Conservation (phyloP, 2,888 invertebrate genomes). For the Cotesia congregata region DNA sequence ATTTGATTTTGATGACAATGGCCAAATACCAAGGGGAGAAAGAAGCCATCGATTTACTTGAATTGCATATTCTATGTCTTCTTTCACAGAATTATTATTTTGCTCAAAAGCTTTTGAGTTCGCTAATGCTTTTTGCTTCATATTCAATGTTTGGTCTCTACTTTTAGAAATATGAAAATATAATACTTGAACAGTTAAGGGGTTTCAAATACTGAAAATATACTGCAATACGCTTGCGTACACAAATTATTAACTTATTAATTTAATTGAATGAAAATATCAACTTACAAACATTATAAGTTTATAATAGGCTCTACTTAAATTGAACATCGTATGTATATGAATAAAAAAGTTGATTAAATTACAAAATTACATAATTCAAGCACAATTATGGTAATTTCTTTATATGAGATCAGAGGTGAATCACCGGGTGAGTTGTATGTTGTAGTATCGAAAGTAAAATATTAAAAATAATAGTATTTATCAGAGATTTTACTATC, state of each 20-base stretch:
- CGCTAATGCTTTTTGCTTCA: constrained; percentile 28
- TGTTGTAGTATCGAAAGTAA: neutral
- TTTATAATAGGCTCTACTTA: neutral
- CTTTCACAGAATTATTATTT: neutral
- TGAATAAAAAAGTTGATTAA: neutral
- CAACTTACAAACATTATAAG: neutral
- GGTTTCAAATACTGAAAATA: neutral
- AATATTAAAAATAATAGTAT: neutral
- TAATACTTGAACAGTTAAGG: neutral
- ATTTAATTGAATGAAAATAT: neutral
- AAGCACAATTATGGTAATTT: neutral
- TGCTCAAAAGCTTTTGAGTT: neutral
- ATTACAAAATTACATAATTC: neutral
- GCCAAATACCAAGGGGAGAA: constrained; percentile 59
- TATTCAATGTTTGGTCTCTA: neutral
- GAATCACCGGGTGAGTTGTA: neutral
- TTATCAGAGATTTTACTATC: neutral
- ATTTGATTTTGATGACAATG: constrained; percentile 32
- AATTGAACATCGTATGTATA: neutral
- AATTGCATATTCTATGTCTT: constrained; percentile 53
- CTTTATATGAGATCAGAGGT: neutral
- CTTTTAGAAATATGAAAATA: neutral
- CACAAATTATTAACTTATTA: neutral
- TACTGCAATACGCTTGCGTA: neutral
- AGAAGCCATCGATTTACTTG: constrained; percentile 59